A percentile compares a stretch with the other conserved stretches of the same genome.
These are phyloP conservation scores for Phrynocephalus guinanensis DNA, from an alignment of 2,797 vertebrate species.

Conservation along the genomic window DNA sequence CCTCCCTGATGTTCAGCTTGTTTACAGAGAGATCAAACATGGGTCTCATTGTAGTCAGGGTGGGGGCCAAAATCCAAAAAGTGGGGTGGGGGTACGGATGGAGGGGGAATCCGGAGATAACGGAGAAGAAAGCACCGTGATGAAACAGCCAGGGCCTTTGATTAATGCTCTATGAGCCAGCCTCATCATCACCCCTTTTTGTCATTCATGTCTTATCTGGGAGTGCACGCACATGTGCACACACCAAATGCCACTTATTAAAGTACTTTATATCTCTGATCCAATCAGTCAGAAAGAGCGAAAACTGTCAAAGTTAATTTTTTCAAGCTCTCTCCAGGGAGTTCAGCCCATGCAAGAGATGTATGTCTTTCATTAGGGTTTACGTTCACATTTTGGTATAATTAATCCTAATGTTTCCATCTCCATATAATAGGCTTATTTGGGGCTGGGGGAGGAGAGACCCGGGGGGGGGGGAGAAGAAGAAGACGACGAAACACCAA, in stretches of 20 bases:
- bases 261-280: constrained; percentile 64
- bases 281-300: constrained; percentile 62
- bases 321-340: constrained; percentile 73
- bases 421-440: constrained; percentile 74
- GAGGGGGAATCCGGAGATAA: neutral
- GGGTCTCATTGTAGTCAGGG: neutral
- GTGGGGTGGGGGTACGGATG: too few species aligned
- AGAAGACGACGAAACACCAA: constrained; percentile 21
- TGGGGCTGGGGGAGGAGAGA: constrained; percentile 49
- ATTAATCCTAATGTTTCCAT: constrained; percentile 78
- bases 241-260: constrained; percentile 61
- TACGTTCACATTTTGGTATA: constrained; percentile 70
- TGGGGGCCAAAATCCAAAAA: neutral
- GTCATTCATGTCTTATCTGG: constrained; percentile 46
- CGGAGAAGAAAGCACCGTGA: constrained; percentile 47
- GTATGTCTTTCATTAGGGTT: constrained; percentile 76
- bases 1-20: constrained; percentile 31
- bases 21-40: constrained; percentile 33
- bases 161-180: constrained; percentile 49
- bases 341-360: constrained; percentile 66
- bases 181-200: constrained; percentile 34
- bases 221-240: constrained; percentile 8
- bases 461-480: too few species aligned
- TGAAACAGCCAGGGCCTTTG: constrained; percentile 53
- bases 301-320: constrained; percentile 71